Evolutionary conservation across 1,140 invertebrate genomes (phyloP), one percentile per base, ranked within the genome.

Genomic region (Pogonognathellus flavescens): DNA sequence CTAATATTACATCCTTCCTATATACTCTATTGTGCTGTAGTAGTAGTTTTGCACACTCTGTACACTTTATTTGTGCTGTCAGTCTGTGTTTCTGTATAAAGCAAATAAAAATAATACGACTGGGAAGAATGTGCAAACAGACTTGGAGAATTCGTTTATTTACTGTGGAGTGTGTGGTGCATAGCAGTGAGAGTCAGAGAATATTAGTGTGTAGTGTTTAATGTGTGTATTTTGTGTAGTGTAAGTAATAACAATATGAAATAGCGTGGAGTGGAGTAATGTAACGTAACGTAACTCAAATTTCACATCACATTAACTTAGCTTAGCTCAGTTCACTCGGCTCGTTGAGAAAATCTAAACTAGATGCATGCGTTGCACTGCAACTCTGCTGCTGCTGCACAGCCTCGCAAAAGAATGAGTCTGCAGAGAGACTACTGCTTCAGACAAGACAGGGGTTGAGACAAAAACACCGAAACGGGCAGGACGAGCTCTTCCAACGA

Each of bases 291-390:
- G 72, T 84, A 84, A 86, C 86, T 86, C 85, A 86, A 86, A 84
- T 86, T 86, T 86, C 85, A 80, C 82, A 81, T 84, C 80, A 81
- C 84, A 85, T 85, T 85, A 85, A 85, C 84, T 85, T 80, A 80
- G 76, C 57, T 62, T 41, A 62, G 81, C 81, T 82, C 81, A 59
- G 57, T 59, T 62, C 50, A 57, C 80, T 57, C 50, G 53, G 50
- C 80, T 55, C 53, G 80, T 81, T 81, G 80, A 81, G 50, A 81
- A 81, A 81, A 81, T 55, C 53, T 57, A 55, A 55, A 57, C 80
- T 81, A 57, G 22, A 55, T 55, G 53, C 50, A 81, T 16, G 52
- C 7, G 52, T 14, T 72, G 10, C 14, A 49, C 50, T 22, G 50
- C 49, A 52, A 53, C n/a, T n/a, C n/a, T 55, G 50, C 18, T 9